Evolutionary conservation across 2,113 vertebrate species (phyloP).

Genomic region (Cyprinodon tularosa): DNA sequence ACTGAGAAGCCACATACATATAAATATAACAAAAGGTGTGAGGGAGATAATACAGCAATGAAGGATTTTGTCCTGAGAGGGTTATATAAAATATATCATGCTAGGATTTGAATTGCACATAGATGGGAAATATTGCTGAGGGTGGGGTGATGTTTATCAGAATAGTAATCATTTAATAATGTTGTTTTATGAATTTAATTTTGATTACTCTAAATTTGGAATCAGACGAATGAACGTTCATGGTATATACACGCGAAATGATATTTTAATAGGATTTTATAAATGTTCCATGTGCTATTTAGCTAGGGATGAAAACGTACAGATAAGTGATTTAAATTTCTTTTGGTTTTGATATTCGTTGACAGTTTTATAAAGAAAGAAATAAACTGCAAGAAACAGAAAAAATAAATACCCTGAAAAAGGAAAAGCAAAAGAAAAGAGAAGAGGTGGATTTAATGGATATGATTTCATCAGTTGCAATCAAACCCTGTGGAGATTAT

Average conservation of each 20-base stretch:
- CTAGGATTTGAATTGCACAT: background rate
- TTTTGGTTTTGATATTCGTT: no score
- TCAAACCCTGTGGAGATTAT: background rate
- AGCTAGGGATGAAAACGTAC: no score
- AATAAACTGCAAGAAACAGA: background rate
- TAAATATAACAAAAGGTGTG: slow-evolving; percentile 3
- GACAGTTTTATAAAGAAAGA: background rate
- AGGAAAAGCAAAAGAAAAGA: background rate
- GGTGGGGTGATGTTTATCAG: no score
- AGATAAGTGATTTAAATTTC: no score
- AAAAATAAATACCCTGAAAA: background rate
- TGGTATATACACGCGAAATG: no score
- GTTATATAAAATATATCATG: background rate
- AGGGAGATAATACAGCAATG: background rate
- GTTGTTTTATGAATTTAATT: no score
- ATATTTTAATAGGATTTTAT: no score
- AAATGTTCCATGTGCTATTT: no score
- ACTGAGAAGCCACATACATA: slow-evolving; percentile 6
- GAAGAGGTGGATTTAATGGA: slow-evolving; percentile 11
- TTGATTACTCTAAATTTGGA: no score
- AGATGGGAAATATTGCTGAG: background rate
- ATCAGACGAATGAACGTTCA: no score
- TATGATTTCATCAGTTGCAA: background rate
- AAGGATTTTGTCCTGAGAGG: slow-evolving; percentile 3
- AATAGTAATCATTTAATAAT: no score